These are phyloP conservation scores for Hemiscyllium ocellatum DNA, from an alignment of 2,113 vertebrate genomes.

Conservation along the genomic window DNA sequence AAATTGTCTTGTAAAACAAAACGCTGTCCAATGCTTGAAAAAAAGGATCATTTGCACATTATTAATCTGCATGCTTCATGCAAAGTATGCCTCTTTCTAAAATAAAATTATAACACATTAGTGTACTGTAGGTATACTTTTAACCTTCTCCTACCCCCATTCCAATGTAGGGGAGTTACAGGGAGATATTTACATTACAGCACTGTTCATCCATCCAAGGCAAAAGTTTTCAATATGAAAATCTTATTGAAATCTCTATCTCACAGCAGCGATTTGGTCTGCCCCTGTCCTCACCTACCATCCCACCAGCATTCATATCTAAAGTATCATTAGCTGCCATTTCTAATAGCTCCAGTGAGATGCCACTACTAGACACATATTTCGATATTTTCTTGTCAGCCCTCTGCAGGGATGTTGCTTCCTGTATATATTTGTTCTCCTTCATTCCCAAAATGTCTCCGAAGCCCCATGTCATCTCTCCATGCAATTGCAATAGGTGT, in stretches of 20 bases:
- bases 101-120: not conserved
- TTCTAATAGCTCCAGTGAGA: too few relatives aligned
- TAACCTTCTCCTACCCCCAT: not conserved
- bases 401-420: too few relatives aligned
- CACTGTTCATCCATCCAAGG: not conserved
- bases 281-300: too few relatives aligned
- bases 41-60: not conserved
- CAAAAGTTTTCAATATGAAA: not conserved
- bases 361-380: too few relatives aligned
- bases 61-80: not conserved
- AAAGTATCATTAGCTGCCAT: too few relatives aligned
- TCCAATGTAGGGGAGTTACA: not conserved
- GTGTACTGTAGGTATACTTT: not conserved
- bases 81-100: not conserved
- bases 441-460: too few relatives aligned
- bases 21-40: not conserved
- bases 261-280: too few relatives aligned
- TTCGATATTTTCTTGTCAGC: too few relatives aligned
- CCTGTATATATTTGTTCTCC: too few relatives aligned
- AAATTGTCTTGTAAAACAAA: not conserved
- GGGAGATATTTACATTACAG: not conserved
- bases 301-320: too few relatives aligned
- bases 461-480: too few relatives aligned
- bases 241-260: not conserved
- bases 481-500: too few relatives aligned